A percentile compares a stretch with the other conserved stretches of the same genome.
These are phyloP conservation scores for Girardinichthys multiradiatus DNA, from an alignment of 2,113 vertebrate species.

Conservation along the genomic window DNA sequence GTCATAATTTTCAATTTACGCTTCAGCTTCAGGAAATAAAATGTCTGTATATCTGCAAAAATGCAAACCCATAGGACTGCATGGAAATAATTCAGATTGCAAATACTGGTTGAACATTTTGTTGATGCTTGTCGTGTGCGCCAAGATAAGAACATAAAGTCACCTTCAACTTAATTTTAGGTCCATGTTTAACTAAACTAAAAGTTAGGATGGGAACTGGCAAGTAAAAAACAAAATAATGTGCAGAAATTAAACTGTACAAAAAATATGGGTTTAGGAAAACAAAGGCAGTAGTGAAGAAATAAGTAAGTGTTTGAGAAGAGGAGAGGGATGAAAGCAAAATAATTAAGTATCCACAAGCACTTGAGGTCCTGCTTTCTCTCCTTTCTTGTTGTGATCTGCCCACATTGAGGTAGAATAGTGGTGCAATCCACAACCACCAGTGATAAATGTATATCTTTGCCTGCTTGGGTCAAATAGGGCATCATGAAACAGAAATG, in stretches of 20 bases:
- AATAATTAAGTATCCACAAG: conserved; percentile 44
- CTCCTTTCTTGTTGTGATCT: conserved; percentile 10
- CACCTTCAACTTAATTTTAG: background rate
- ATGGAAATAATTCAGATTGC: background rate
- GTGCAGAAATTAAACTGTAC: conserved; percentile 38
- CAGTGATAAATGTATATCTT: background rate
- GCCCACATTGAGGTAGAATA: conserved; percentile 8
- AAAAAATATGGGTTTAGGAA: conserved; percentile 29
- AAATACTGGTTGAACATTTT: background rate
- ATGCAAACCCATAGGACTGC: background rate
- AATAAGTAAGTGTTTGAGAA: background rate
- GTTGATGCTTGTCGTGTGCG: background rate
- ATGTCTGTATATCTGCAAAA: background rate
- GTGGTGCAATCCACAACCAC: background rate
- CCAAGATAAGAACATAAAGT: background rate
- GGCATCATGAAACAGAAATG: background rate
- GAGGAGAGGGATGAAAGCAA: conserved; percentile 1
- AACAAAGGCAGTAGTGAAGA: conserved; percentile 33
- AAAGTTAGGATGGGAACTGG: background rate
- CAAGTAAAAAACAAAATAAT: conserved; percentile 13
- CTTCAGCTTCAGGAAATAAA: background rate
- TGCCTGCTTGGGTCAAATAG: background rate
- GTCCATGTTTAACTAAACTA: conserved; percentile 7
- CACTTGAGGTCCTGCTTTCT: conserved; percentile 39
- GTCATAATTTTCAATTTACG: background rate